Evolutionary conservation across 2,888 invertebrate species (phyloP).

Genomic region (Ophion ellenae): DNA sequence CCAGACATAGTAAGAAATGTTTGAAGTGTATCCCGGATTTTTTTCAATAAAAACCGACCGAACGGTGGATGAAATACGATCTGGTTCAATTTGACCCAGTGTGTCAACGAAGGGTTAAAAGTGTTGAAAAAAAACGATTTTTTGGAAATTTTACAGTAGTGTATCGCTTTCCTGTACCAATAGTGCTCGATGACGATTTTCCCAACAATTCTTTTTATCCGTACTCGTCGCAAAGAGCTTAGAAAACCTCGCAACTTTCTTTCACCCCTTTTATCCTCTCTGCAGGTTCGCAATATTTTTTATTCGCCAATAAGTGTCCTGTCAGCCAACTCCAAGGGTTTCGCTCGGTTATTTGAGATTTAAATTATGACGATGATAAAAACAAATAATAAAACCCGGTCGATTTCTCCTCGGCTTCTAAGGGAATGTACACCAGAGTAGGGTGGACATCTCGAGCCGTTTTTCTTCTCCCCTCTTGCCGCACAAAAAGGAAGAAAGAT

Average conservation of each 20-base stretch:
- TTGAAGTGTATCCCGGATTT: no score
- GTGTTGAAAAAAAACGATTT: no score
- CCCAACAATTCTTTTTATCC: neutral
- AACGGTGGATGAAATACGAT: no score
- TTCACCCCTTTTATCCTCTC: no score
- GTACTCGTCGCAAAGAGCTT: no score
- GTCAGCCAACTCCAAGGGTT: neutral
- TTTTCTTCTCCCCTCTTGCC: constrained; percentile 38
- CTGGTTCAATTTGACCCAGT: no score
- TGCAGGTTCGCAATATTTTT: no score
- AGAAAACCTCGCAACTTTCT: neutral
- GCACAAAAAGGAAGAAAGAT: no score
- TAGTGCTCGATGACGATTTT: neutral
- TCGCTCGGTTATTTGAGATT: constrained; percentile 9
- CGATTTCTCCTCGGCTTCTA: neutral
- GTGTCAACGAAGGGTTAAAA: no score
- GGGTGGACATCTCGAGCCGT: constrained; percentile 40
- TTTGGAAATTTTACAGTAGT: no score
- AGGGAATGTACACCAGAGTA: neutral
- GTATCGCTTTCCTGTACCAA: neutral
- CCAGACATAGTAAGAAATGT: no score
- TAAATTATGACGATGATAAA: constrained; percentile 7
- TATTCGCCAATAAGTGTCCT: neutral
- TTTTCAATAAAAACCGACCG: no score
- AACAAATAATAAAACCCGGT: neutral